Evolutionary conservation across 2,888 invertebrate species (phyloP), one percentile per base, ranked within the genome.

Genomic region (Pterostichus niger): DNA sequence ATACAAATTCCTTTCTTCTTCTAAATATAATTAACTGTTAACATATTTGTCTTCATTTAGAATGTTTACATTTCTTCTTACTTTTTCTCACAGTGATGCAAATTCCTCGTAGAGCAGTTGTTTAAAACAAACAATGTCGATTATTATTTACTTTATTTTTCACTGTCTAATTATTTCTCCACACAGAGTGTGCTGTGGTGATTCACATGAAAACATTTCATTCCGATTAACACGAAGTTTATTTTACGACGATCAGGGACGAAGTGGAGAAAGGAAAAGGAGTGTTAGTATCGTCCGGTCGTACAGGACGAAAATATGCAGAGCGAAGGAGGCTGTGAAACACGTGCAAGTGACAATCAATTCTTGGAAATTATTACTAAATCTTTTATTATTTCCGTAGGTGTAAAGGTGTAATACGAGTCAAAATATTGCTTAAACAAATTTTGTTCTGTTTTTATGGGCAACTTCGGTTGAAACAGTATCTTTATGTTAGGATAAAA

Each of bases 401-500:
- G 75, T 75, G 75, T 52, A n/a, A 75, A 15, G 49, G 33, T 75
- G 56, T 56, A 77, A 77, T 17, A 35, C 40, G 56, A 56, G 17
- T 35, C 56, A 56, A 17, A 56, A 17, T 4, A 33, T 13, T 33
- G 33, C 33, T 33, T n/a, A 40, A 64, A 35, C 33, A 35, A 35
- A 33, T 24, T 77, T 54, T 33, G 17, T 77, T 40, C 40, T 77
- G 56, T 64, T 79, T 79, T 15, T 68, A n/a, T 77, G 15, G 24
- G 13, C 11, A 44, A 33, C 68, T 17, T 10, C 71, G 40, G 52
- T 31, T 79, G 79, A 64, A 79, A 79, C 68, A 64, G 13, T 64
- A 79, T 79, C 79, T 79, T 64, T 49, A 64, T 79, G 79, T 68
- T 64, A 79, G 49, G 64, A 64, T 31, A 33, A 68, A 79, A 64